Conservation (phyloP, 2,888 invertebrate species). For the Uloborus plumipes region DNA sequence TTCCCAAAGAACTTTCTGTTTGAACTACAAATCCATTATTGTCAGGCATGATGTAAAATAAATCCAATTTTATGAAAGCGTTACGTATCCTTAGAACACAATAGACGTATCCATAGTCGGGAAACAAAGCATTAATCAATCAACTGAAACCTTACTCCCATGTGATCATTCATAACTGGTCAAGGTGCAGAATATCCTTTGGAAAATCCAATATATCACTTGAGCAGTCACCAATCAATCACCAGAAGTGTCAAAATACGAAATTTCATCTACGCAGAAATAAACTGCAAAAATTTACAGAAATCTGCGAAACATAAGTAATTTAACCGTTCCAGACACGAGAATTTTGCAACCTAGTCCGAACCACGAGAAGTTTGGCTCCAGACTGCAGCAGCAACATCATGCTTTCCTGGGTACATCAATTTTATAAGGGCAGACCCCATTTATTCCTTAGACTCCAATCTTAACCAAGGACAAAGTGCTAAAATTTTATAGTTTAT, state of each 20-base stretch:
- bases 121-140: not conserved
- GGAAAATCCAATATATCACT: no score
- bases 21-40: no score
- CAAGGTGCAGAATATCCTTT: no score
- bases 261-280: no score
- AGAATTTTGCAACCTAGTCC: constrained; percentile 7
- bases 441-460: constrained; percentile 37
- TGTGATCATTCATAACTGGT: no score
- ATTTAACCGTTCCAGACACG: not conserved
- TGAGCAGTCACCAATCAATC: no score
- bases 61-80: not conserved
- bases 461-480: constrained; percentile 51
- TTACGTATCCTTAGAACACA: not conserved
- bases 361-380: constrained; percentile 2
- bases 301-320: no score
- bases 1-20: no score
- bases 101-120: not conserved
- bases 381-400: constrained; percentile 15
- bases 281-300: no score
- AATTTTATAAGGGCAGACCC: constrained; percentile 14
- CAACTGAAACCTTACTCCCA: not conserved
- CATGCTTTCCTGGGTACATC: not conserved
- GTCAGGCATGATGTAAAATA: not conserved
- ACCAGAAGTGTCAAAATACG: no score
- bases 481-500: constrained; percentile 61